Evolutionary conservation across 2,113 vertebrate species (phyloP), one percentile per base, ranked within the genome.

Genomic region (Sylvietta virens): DNA sequence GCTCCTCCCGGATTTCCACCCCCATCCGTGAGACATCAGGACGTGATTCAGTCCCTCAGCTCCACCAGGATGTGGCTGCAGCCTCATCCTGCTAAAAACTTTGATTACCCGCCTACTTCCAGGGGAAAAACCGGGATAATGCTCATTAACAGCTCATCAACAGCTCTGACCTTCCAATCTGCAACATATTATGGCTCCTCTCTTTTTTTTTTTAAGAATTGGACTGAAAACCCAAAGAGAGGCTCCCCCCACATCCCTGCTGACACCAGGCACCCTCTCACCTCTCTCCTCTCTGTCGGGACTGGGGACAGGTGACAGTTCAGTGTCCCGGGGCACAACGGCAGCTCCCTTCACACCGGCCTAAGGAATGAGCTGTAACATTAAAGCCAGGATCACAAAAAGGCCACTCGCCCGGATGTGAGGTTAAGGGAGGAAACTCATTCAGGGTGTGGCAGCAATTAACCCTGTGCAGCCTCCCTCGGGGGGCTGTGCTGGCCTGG

Each of bases 11-110:
- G 4, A 20, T 8, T 73, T 40, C 57, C 90, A 42, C 40, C 39
- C 47, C 47, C 6, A 1, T 4, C 48, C 54, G 7, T 60, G 50
- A 71, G 51, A 27, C 69, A 82, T 10, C 72, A 88, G 92, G 81
- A 91, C 24, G 4, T 86, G 90, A 89, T 94, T 88, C 90, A 92
- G 45, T 1, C 67, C 22, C 69, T 50, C 2, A 2, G 58, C 71
- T 50, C 69, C 39, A 70, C 54, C 81, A 82, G 81, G 87, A 94
- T 85, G 92, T 83, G 90, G 94, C 82, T 80, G 71, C 21, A 51
- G 71, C 74, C 90, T 96, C 81, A 92, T 94, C 62, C 79, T 91
- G 70, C 30, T 50, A 11, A 62, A 64, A 40, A 18, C 7, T 3
- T 26, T 33, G 51, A 15, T 73, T 35, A 20, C 37, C 73, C 70